phyloP scores from a whole-genome alignment of 2,113 vertebrate species.

The Anolis sagrei region DNA sequence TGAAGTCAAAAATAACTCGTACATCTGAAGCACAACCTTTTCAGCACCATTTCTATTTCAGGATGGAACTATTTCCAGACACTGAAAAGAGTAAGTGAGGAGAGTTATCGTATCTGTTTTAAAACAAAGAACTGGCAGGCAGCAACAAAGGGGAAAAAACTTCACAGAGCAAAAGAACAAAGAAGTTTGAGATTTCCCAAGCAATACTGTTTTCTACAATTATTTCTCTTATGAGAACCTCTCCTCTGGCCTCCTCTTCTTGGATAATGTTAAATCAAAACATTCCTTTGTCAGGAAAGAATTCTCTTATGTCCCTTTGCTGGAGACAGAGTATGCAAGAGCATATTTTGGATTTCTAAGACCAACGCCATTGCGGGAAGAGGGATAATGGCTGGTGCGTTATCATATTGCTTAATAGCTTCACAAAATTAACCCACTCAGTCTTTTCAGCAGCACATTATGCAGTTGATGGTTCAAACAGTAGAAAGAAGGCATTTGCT shows the following conservation, averaged over 20 bases:
- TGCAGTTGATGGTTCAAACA: neutral
- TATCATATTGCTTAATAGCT: neutral
- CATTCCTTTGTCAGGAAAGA: neutral
- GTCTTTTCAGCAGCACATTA: constrained; percentile 25
- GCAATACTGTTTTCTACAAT: neutral
- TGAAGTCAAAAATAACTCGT: constrained; percentile 53
- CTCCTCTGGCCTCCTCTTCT: neutral
- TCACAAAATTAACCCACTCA: neutral
- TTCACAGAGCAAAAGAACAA: neutral
- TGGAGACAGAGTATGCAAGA: neutral
- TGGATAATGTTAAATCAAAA: neutral
- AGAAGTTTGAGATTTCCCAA: neutral
- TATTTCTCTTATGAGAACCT: neutral
- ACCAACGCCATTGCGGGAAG: no score
- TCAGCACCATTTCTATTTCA: constrained; percentile 52
- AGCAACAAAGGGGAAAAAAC: constrained; percentile 19
- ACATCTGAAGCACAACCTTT: constrained; percentile 42
- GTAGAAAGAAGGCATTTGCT: fast-evolving
- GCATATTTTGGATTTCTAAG: neutral
- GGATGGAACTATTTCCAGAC: constrained; percentile 51
- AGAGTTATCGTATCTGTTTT: neutral
- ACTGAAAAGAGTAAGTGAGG: neutral
- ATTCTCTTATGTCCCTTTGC: neutral
- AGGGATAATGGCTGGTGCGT: neutral
- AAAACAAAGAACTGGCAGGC: constrained; percentile 23